Conservation (phyloP, 2,888 invertebrate genomes). For the Cosmorhoe ocellata region DNA sequence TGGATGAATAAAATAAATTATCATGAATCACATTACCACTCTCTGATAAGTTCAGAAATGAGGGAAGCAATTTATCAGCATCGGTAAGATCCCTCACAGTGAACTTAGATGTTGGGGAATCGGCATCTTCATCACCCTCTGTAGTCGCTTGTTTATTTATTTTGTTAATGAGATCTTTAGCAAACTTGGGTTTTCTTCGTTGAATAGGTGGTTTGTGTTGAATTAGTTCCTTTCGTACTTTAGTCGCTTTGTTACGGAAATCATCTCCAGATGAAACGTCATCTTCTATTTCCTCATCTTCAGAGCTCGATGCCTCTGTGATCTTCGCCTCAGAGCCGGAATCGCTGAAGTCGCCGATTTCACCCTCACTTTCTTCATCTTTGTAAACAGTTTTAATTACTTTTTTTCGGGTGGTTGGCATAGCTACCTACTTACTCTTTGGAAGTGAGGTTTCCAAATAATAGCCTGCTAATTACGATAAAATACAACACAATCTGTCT, state of each 20-base stretch:
- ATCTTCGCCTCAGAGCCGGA: slow-evolving; percentile 78
- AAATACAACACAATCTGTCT: too few relatives aligned
- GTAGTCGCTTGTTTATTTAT: slow-evolving; percentile 49
- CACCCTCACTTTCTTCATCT: slow-evolving; percentile 66
- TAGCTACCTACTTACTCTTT: slow-evolving; percentile 24
- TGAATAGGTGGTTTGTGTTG: slow-evolving; percentile 19
- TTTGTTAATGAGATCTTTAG: slow-evolving; percentile 57
- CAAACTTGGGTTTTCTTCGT: slow-evolving; percentile 48
- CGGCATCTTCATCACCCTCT: slow-evolving; percentile 42
- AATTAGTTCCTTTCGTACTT: slow-evolving; percentile 15
- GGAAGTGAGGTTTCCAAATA: neutral
- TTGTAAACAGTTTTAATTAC: slow-evolving; percentile 69
- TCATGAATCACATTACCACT: slow-evolving; percentile 61
- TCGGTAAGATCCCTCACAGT: slow-evolving; percentile 72
- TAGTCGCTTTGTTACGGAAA: slow-evolving; percentile 42
- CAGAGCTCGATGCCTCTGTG: slow-evolving; percentile 55
- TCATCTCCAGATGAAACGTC: slow-evolving; percentile 60
- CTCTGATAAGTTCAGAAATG: slow-evolving; percentile 74
- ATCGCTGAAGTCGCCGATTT: slow-evolving; percentile 71
- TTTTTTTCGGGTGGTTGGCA: slow-evolving; percentile 72
- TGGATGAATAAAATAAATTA: neutral
- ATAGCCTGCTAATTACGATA: too few relatives aligned
- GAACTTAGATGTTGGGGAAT: slow-evolving; percentile 42
- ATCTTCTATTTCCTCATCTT: slow-evolving; percentile 35
- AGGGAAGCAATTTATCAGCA: slow-evolving; percentile 70